phyloP scores from a whole-genome alignment of 2,113 vertebrate species.

The Microtus pennsylvanicus region DNA sequence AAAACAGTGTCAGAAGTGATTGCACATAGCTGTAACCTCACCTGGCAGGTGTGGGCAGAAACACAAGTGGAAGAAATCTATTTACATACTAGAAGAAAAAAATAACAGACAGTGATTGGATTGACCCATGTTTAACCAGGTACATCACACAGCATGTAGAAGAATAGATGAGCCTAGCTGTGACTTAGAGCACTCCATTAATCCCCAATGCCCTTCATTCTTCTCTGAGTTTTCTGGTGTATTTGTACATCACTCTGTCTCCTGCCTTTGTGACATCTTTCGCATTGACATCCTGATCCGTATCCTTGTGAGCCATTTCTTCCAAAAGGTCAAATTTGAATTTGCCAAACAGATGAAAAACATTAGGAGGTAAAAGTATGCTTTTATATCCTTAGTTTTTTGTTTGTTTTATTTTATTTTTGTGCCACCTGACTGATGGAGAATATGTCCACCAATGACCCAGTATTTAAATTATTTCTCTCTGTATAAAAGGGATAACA shows the following conservation, averaged over 20 bases:
- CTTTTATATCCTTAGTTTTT: constrained; percentile 38
- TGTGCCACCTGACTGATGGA: constrained; percentile 77
- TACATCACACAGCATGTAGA: not conserved
- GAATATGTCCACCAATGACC: constrained; percentile 60
- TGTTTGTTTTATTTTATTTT: not conserved
- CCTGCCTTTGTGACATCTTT: constrained; percentile 72
- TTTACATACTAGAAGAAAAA: not conserved
- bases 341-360: constrained; percentile 73
- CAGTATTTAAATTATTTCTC: constrained; percentile 72
- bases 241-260: constrained; percentile 60
- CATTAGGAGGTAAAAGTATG: constrained; percentile 60
- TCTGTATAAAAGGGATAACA: constrained; percentile 53
- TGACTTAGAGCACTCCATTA: not conserved
- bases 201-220: not conserved
- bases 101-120: not conserved
- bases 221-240: constrained; percentile 31
- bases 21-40: too few species aligned
- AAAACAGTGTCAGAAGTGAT: not conserved
- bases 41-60: not conserved
- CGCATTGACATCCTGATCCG: constrained; percentile 53
- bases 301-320: constrained; percentile 67
- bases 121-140: not conserved
- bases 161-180: not conserved
- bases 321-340: constrained; percentile 55
- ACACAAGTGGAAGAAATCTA: not conserved